phyloP scores from a whole-genome alignment of 2,797 vertebrate species.

The Melanotaenia trifasciata region DNA sequence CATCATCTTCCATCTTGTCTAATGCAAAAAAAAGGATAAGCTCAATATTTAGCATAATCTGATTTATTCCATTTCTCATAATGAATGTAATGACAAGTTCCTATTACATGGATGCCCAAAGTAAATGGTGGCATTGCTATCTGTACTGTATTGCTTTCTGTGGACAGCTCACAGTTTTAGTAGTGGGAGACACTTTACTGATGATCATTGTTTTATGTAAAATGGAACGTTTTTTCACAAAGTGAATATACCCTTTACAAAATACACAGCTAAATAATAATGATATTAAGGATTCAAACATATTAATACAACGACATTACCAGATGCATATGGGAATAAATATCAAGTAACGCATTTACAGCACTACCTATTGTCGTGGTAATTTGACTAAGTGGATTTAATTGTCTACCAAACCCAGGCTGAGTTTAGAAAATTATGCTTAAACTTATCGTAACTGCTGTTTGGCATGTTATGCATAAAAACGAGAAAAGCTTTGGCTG shows the following conservation, averaged over 20 bases:
- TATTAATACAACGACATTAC: background rate
- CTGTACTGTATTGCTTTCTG: background rate
- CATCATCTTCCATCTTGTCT: slow-evolving; percentile 58
- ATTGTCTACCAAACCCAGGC: background rate
- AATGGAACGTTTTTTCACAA: background rate
- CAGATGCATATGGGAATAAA: background rate
- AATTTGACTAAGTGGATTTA: background rate
- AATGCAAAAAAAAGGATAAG: slow-evolving; percentile 24
- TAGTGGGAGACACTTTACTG: background rate
- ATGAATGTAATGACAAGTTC: background rate
- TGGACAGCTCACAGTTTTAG: background rate
- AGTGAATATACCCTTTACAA: background rate
- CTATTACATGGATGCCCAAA: background rate
- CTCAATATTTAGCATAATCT: background rate
- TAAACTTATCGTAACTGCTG: background rate
- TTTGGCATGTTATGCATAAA: background rate
- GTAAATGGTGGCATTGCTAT: background rate
- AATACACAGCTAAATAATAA: background rate
- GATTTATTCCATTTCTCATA: background rate
- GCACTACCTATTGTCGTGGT: background rate
- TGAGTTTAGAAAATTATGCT: background rate
- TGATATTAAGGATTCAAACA: too few species aligned
- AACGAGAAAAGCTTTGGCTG: background rate
- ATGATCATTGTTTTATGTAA: background rate
- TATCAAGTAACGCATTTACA: background rate